Evolutionary conservation across 2,797 vertebrate genomes (phyloP).

Genomic region (Geotrypetes seraphini): DNA sequence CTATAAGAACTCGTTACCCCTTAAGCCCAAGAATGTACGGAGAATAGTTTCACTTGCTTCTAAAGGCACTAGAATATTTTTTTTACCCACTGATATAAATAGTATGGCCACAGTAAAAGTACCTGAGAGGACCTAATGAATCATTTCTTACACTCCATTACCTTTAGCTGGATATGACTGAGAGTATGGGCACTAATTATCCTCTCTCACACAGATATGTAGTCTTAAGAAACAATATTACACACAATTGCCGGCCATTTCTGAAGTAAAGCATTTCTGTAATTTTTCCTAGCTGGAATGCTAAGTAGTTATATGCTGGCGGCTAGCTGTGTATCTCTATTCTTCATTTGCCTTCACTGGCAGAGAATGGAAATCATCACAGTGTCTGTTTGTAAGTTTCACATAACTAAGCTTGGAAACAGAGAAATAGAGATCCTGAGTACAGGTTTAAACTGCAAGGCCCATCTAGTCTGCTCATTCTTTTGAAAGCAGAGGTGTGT

Average conservation of each 20-base stretch:
- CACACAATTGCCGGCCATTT: constrained; percentile 38
- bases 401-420: no score
- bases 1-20: constrained; percentile 52
- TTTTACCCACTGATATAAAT: constrained; percentile 63
- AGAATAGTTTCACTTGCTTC: constrained; percentile 53
- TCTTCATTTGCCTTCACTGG: constrained; percentile 21
- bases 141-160: constrained; percentile 72
- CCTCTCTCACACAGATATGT: constrained; percentile 54
- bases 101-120: constrained; percentile 67
- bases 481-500: no score
- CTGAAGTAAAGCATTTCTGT: constrained; percentile 39
- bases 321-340: constrained; percentile 29
- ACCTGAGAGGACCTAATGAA: constrained; percentile 69
- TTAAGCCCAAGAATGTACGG: constrained; percentile 42
- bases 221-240: constrained; percentile 61
- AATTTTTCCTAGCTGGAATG: constrained; percentile 49
- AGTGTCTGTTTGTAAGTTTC: constrained; percentile 31
- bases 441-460: no score
- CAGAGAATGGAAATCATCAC: constrained; percentile 9
- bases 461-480: no score
- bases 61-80: constrained; percentile 58
- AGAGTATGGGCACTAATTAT: constrained; percentile 62
- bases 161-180: constrained; percentile 68
- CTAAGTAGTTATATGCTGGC: constrained; percentile 43
- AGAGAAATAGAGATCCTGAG: no score